Evolutionary conservation across 2,113 vertebrate species (phyloP).

Genomic region (Thymallus thymallus): DNA sequence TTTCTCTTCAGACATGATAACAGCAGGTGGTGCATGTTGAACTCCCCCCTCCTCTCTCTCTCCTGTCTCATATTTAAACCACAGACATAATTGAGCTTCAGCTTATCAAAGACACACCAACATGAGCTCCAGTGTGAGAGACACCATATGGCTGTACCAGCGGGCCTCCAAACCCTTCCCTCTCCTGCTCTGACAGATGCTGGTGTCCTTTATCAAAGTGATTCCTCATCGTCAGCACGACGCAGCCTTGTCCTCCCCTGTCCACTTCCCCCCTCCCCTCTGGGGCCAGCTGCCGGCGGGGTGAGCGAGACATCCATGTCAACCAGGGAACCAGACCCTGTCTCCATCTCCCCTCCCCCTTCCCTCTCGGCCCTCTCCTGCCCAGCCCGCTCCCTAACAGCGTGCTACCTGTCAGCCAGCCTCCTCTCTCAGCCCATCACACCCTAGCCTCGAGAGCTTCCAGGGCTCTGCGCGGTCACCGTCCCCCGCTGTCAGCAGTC

Average conservation of each 20-base stretch:
- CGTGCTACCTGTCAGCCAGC: constrained; percentile 60
- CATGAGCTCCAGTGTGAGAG: constrained; percentile 44
- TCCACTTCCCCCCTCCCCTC: constrained; percentile 26
- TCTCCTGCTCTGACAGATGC: constrained; percentile 9
- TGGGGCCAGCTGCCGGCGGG: constrained; percentile 60
- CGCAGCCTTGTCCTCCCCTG: constrained; percentile 35
- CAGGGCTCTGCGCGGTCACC: constrained; percentile 46
- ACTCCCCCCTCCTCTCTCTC: not conserved
- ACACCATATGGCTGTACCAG: constrained; percentile 67
- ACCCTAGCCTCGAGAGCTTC: constrained; percentile 56
- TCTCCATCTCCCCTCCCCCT: constrained; percentile 15
- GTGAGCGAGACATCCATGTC: constrained; percentile 19
- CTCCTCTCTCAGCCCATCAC: constrained; percentile 62
- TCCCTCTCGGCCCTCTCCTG: constrained; percentile 27
- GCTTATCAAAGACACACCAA: constrained; percentile 41
- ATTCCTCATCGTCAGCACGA: constrained; percentile 67
- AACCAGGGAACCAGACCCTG: not conserved
- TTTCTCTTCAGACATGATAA: not conserved
- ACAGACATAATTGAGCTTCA: not conserved
- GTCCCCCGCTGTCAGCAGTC: constrained; percentile 50
- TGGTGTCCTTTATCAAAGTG: constrained; percentile 65
- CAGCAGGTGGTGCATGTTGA: constrained; percentile 13
- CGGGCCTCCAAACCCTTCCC: constrained; percentile 40
- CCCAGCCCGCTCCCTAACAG: constrained; percentile 56
- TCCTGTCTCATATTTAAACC: constrained; percentile 39